Evolutionary conservation across 2,113 vertebrate genomes (phyloP).

Genomic region (Pygoscelis antarcticus): DNA sequence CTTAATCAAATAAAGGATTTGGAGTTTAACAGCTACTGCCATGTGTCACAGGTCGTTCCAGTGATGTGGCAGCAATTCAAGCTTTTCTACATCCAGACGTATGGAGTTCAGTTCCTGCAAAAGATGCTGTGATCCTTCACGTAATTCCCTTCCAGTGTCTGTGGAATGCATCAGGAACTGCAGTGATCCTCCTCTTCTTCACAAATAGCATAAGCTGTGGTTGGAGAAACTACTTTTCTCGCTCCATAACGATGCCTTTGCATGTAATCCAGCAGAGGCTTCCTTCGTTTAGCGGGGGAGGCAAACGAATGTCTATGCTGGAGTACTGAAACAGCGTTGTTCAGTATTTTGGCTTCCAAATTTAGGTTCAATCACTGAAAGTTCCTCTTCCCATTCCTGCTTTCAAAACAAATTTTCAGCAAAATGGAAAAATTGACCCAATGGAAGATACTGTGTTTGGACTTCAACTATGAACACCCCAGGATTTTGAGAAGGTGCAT

Average conservation of each 20-base stretch:
- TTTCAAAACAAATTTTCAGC: not conserved
- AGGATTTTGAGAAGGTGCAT: not conserved
- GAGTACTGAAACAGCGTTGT: not conserved
- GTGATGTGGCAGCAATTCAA: not conserved
- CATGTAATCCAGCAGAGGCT: not conserved
- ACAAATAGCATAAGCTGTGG: not conserved
- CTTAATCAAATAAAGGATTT: not conserved
- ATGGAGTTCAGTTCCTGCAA: not conserved
- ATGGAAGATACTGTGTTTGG: slow-evolving; percentile 19
- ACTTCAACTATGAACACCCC: not conserved
- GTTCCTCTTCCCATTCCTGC: not conserved
- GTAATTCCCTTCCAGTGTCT: not conserved
- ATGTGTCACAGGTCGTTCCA: not conserved
- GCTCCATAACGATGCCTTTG: not conserved
- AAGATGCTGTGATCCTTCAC: not conserved
- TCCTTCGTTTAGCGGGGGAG: not conserved
- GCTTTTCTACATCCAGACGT: not conserved
- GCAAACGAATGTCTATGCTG: not conserved
- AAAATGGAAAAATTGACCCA: not conserved
- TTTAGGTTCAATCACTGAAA: not conserved
- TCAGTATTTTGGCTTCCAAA: not conserved
- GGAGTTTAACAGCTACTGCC: not conserved
- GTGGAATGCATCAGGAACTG: not conserved
- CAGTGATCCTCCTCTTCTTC: not conserved
- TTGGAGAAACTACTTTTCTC: not conserved